Evolutionary conservation across 2,888 invertebrate genomes (phyloP).

Genomic region (Caenorhabditis virilis): DNA sequence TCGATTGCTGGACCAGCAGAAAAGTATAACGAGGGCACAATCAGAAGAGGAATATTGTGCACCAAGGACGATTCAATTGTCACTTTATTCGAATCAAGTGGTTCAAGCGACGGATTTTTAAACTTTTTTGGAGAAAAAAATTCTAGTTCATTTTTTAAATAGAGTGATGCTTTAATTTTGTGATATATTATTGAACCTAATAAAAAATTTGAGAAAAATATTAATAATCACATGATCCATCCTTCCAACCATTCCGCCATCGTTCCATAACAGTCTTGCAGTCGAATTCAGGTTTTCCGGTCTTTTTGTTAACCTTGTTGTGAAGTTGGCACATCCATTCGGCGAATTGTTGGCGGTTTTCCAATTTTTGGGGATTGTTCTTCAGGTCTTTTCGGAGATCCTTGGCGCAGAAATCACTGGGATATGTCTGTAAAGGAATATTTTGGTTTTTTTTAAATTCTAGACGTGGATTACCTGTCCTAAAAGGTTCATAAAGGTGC

Average conservation of each 20-base stretch:
- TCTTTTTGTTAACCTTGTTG: constrained; percentile 80
- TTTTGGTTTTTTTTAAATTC: neutral
- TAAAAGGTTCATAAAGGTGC: constrained; percentile 81
- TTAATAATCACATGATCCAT: constrained; percentile 80
- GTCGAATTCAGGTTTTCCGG: constrained; percentile 88
- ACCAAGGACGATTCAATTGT: constrained; percentile 24
- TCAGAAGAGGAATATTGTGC: constrained; percentile 30
- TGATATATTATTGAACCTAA: constrained; percentile 6
- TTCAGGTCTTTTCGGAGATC: constrained; percentile 75
- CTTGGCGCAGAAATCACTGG: constrained; percentile 69
- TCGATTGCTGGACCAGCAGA: constrained; percentile 12
- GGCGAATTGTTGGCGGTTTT: constrained; percentile 61
- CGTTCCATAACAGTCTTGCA: constrained; percentile 87
- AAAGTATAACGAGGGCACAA: constrained; percentile 4
- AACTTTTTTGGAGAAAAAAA: no score
- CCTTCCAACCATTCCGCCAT: constrained; percentile 92
- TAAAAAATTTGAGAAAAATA: constrained; percentile 2
- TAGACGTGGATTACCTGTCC: constrained; percentile 74
- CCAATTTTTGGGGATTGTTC: constrained; percentile 55
- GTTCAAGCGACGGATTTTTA: constrained; percentile 37
- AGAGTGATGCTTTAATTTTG: constrained; percentile 6
- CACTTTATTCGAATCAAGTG: constrained; percentile 26
- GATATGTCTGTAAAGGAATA: constrained; percentile 58
- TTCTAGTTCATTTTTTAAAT: neutral
- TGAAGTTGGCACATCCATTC: constrained; percentile 92